Conservation (phyloP, 2,888 invertebrate genomes). For the Drosophila rubida region DNA sequence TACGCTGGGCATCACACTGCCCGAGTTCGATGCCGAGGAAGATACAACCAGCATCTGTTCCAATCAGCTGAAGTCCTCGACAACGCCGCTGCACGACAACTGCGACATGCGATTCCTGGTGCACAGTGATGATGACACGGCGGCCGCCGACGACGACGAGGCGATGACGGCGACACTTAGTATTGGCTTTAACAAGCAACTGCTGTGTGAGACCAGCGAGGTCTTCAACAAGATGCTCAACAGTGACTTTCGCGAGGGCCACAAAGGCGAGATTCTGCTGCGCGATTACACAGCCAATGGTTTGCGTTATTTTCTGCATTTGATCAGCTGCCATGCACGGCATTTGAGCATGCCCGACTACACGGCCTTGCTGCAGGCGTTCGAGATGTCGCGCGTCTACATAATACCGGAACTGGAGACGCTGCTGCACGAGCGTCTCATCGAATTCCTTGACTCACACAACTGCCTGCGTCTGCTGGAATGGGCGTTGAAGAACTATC, state of each 20-base stretch:
- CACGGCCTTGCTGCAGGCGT: conserved; percentile 82
- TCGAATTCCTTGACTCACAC: conserved; percentile 75
- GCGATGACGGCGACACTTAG: conserved; percentile 42
- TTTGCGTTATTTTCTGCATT: conserved; percentile 83
- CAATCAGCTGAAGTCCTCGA: conserved; percentile 38
- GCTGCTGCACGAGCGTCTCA: conserved; percentile 75
- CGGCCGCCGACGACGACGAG: neutral
- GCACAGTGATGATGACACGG: conserved; percentile 29
- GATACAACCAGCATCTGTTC: conserved; percentile 32
- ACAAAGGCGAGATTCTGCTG: conserved; percentile 83
- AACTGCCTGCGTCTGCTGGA: conserved; percentile 83
- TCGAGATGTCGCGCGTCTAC: conserved; percentile 84
- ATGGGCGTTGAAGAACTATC: conserved; percentile 84
- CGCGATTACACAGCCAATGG: conserved; percentile 81
- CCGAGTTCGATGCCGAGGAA: conserved; percentile 57
- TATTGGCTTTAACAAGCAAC: conserved; percentile 81
- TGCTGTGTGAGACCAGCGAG: conserved; percentile 83
- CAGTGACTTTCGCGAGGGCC: conserved; percentile 84
- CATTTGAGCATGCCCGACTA: conserved; percentile 73
- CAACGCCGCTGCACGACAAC: conserved; percentile 49
- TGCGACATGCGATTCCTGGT: conserved; percentile 83
- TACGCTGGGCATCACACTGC: conserved; percentile 78
- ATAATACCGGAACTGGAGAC: conserved; percentile 83
- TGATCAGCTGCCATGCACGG: conserved; percentile 75
- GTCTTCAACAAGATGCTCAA: conserved; percentile 85